phyloP scores from a whole-genome alignment of 2,113 vertebrate genomes.

The Protobothrops flavoviridis region DNA sequence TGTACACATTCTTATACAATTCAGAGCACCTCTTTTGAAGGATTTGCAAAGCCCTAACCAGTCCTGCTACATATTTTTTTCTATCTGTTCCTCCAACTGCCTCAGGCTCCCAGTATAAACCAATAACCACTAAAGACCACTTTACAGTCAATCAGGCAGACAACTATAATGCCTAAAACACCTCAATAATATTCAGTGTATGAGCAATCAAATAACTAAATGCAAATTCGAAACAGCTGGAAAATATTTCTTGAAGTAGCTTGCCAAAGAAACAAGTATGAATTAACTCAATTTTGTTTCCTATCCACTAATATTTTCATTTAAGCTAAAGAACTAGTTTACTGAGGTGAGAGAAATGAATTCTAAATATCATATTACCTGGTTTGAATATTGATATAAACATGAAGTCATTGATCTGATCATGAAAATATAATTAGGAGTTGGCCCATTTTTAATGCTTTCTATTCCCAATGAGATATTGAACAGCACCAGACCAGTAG shows the following conservation, averaged over 20 bases:
- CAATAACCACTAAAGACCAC: not conserved
- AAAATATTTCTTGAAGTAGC: not conserved
- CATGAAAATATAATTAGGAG: conserved; percentile 39
- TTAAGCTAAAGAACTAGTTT: conserved; percentile 6
- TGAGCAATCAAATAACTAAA: conserved; percentile 15
- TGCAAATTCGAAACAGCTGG: not conserved
- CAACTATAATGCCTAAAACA: not conserved
- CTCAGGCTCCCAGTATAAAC: not conserved
- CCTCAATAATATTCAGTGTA: not conserved
- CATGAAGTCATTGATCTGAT: conserved; percentile 36
- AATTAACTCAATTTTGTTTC: conserved; percentile 21
- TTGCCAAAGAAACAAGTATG: conserved; percentile 4
- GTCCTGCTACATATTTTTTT: not conserved
- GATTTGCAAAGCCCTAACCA: not conserved
- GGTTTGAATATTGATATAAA: conserved; percentile 22
- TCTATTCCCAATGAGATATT: conserved; percentile 35
- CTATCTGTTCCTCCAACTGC: not conserved
- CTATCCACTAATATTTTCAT: not conserved
- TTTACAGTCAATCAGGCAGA: conserved; percentile 4
- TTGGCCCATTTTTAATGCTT: conserved; percentile 51
- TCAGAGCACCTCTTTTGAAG: not conserved
- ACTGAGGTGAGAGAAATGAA: not conserved
- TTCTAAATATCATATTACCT: conserved; percentile 16
- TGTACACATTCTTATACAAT: not conserved
- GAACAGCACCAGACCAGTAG: conserved; percentile 49